A percentile compares a stretch with the other conserved stretches of the same genome.
Evolutionary conservation across 2,113 vertebrate genomes (phyloP).

Genomic region (Megaleporinus macrocephalus): DNA sequence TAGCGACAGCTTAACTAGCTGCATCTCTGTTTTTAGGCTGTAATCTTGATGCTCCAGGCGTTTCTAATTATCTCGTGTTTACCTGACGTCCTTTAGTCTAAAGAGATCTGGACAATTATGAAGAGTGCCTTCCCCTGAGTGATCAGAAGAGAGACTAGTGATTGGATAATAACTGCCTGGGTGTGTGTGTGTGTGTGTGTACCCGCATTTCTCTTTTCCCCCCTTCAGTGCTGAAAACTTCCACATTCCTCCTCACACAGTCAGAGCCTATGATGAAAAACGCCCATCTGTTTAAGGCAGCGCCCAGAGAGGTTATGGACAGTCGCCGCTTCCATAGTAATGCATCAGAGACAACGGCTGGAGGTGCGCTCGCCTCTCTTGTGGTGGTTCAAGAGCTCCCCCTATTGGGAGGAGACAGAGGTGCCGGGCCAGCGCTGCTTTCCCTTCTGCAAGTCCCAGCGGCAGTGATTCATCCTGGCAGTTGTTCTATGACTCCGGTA

Average conservation of each 20-base stretch:
- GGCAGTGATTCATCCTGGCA: conserved; percentile 52
- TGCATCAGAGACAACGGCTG: conserved; percentile 22
- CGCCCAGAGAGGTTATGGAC: conserved; percentile 35
- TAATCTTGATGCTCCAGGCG: conserved; percentile 57
- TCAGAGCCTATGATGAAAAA: conserved; percentile 44
- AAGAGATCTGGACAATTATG: conserved; percentile 62
- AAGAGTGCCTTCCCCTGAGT: conserved; percentile 55
- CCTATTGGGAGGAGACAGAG: conserved; percentile 62
- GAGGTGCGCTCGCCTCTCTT: not conserved
- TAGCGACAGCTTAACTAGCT: conserved; percentile 43
- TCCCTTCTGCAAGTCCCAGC: conserved; percentile 24
- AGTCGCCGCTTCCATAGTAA: conserved; percentile 43
- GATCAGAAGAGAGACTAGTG: conserved; percentile 55
- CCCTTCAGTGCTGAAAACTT: conserved; percentile 10
- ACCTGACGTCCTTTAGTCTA: conserved; percentile 55
- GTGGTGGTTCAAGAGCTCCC: conserved; percentile 70
- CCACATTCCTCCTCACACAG: conserved; percentile 34
- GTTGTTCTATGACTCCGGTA: conserved; percentile 34
- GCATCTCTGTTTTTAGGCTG: conserved; percentile 49
- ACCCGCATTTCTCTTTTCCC: conserved; percentile 22
- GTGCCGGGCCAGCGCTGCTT: conserved; percentile 33
- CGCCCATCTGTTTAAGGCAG: conserved; percentile 42
- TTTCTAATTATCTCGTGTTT: conserved; percentile 65
- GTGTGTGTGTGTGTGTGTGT: conserved; percentile 15
- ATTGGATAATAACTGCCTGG: conserved; percentile 35